Evolutionary conservation across 2,888 invertebrate species (phyloP).

Genomic region (Parnassius mnemosyne): DNA sequence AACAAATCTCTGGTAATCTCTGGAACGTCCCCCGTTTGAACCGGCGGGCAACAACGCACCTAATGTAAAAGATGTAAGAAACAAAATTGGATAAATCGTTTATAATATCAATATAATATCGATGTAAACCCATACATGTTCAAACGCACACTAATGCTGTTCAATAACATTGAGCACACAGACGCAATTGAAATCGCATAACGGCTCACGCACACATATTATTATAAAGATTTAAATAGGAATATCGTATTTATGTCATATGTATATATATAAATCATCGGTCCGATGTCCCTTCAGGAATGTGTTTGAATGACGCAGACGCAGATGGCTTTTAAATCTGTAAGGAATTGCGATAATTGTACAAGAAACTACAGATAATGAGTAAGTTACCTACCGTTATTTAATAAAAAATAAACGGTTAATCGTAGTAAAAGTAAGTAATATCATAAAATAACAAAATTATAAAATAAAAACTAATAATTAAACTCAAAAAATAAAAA

Average conservation of each 20-base stretch:
- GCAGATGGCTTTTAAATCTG: too few species aligned
- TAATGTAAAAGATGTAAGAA: neutral
- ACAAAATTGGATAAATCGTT: neutral
- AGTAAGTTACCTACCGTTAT: too few species aligned
- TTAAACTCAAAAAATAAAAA: too few species aligned
- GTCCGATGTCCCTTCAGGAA: neutral
- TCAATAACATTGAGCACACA: constrained; percentile 1
- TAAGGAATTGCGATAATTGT: too few species aligned
- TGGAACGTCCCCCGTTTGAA: constrained; percentile 7
- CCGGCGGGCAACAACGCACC: neutral
- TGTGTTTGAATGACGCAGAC: constrained; percentile 5
- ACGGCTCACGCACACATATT: neutral
- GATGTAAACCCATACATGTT: constrained; percentile 1
- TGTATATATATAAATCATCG: too few species aligned
- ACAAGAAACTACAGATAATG: too few species aligned
- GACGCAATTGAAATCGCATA: constrained; percentile 1
- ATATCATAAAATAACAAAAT: too few species aligned
- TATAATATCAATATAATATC: neutral
- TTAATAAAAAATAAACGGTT: too few species aligned
- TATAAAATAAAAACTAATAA: too few species aligned
- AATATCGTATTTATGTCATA: neutral
- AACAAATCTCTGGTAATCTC: constrained; percentile 26
- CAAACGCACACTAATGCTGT: constrained; percentile 9
- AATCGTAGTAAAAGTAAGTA: too few species aligned
- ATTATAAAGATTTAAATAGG: constrained; percentile 12